Evolutionary conservation across 2,797 vertebrate genomes (phyloP), one percentile per base, ranked within the genome.

Genomic region (Rhinogobio ventralis): DNA sequence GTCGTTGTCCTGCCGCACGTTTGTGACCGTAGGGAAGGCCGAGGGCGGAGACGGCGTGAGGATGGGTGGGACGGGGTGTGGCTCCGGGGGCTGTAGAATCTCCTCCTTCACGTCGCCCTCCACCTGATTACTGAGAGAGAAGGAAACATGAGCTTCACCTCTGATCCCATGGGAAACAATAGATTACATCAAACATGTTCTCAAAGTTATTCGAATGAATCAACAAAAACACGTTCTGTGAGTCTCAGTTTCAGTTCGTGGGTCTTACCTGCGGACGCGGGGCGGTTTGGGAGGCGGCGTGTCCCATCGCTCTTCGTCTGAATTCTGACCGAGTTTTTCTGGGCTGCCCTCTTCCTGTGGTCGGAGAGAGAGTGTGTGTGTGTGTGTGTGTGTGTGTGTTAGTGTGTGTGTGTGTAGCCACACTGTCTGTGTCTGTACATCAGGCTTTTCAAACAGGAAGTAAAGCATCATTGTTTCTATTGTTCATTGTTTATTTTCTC

Each of bases 71-170:
- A 99, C 98, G 0, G 98, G 98, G 82, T 95, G 98, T 85, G 98
- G 97, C 91, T 99, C 97, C 0, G 98, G 98, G 68, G 98, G 97
- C 93, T 99, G 98, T 45, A 99, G 93, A 78, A 99, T 99, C 95
- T 99, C 98, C 94, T 99, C 98, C 89, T 97, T 98, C 49, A 97
- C 96, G 0, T 98, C 97, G 11, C 97, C 97, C 94, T 99, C 98
- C 46, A 94, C 94, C 94, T 98, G 97, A 90, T 96, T 95, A 91
- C 98, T 98, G 88, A 81, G 85, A 57, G 7, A 55, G 2, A 33
- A 28, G 25, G 10, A n/a, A n/a, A n/a, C 36, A 69, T 7, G 11
- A 69, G 7, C 17, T 7, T 53, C 8, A 53, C 7, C 51, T 55
- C 20, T 0, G 45, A 19, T 49, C 15, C 20, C 5, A 25, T 17